Evolutionary conservation across 37 sponge, comb jelly and placozoan genomes (phyloP), one percentile per base, ranked within the genome.

Genomic region (Halisarca cf. caerulea): DNA sequence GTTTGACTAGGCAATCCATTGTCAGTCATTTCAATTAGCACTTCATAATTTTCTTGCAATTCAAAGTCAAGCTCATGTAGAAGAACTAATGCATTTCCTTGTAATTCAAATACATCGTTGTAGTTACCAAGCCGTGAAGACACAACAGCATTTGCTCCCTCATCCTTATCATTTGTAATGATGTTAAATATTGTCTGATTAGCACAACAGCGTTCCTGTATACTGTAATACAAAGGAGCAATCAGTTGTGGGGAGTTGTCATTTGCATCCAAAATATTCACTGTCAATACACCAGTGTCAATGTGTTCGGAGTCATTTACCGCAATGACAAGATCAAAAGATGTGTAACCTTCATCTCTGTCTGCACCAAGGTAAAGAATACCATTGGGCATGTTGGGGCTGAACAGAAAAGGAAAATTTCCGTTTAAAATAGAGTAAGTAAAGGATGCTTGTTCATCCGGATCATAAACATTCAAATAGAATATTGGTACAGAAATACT

Each of bases 221-320:
- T 84, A 0, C 27, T 27, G 42, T 79, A 80, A 44, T 7, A 32
- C 34, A 66, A 42, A 34, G 72, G 84, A n/a, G 75, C 42, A 40
- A 77, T 57, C 23, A 89, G 44, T 55, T 0, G 7, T 17, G 89
- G 89, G 18, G 37, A n/a, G 73, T 89, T 89, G 43, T 89, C 89
- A 84, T 89, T 89, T 58, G 84, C 83, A 58, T 89, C 89, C 25
- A 80, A 35, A 3, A 89, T 38, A 8, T 39, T 80, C 58, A 84
- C 33, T 0, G 30, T 68, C 24, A 79, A 20, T 2, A 2, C 62
- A 15, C 41, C 23, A 20, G 53, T 44, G 1, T 15, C 47, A 35
- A 24, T 79, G 14, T 25, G 25, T 32, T 40, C 2, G 24, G 24
- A 68, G 39, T 89, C 89, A 51, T 24, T 58, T 24, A 84, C 89